Base-by-base conservation (phyloP, 2,888 invertebrate species). In the Nomada goodeniana region DNA sequence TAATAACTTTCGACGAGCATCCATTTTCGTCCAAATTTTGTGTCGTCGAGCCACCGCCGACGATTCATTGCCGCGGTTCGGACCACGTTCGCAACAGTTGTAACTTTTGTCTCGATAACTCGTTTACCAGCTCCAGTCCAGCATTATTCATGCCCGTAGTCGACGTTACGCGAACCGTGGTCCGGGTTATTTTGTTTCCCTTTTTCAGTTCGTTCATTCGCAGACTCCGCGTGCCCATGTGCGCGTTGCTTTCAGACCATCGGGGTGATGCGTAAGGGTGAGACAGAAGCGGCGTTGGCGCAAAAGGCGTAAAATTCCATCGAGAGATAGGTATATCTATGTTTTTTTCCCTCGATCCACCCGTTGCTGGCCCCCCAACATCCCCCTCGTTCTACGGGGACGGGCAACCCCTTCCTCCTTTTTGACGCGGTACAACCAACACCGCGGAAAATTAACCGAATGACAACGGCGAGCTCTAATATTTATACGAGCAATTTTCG, bases 401-500 rank as follows among this genome's bases (percentile, higher is more conserved):
- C 29, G 20, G 15, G 3, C 36, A 11, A 42, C 64, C 72, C 76
- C 63, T 53, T 67, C 36, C 72, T 50, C 78, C 29, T 75, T 65
- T 68, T 61, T 72, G 61, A 61, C 71, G 52, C 71, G 75, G 72
- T 71, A 67, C 85, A 65, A 59, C 80, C 84, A 82, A 76, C 89
- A 79, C 82, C 86, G 87, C 84, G 87, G 87, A 90, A 91, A 91
- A 90, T 91, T 91, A 91, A 90, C 89, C 89, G 90, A 85, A 84
- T 86, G 86, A 89, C 88, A 88, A 89, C 88, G 84, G 86, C 89
- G 81, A 85, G 83, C 83, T 89, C 87, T 87, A 91, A 91, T 91
- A 91, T 91, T 91, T 91, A 91, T 91, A 91, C 90, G 88, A 88
- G 89, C 91, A 90, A 91, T 91, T 91, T 91, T 90, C 89, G 86